A percentile compares a stretch with the other conserved stretches of the same genome.
Conservation (phyloP, 2,888 invertebrate species). For the Pandemis cinnamomeana region DNA sequence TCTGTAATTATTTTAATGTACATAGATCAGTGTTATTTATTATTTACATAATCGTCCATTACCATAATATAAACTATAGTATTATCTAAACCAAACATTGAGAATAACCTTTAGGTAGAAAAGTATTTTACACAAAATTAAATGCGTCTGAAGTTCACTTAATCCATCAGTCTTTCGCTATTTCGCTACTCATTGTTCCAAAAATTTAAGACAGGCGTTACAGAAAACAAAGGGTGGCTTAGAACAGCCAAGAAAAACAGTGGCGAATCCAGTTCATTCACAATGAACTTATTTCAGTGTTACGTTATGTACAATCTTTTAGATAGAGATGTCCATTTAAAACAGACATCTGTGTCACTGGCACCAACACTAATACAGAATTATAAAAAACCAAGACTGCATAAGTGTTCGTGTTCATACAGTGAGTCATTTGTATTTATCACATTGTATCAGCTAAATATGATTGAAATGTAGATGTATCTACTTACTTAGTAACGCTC, state of each 20-base stretch:
- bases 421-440: constrained; percentile 22
- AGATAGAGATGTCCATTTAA: constrained; percentile 27
- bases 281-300: constrained; percentile 28
- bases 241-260: constrained; percentile 33
- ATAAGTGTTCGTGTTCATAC: not conserved
- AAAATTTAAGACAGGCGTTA: constrained; percentile 20
- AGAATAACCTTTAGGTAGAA: constrained; percentile 37
- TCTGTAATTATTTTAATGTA: constrained; percentile 56
- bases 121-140: constrained; percentile 32
- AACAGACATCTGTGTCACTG: constrained; percentile 26
- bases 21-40: constrained; percentile 50
- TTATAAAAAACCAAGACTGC: not conserved
- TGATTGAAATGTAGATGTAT: constrained; percentile 35
- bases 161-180: constrained; percentile 75
- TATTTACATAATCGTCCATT: constrained; percentile 56
- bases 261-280: constrained; percentile 26
- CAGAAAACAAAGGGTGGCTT: constrained; percentile 24
- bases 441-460: constrained; percentile 37
- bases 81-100: constrained; percentile 30
- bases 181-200: constrained; percentile 56
- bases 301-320: constrained; percentile 30
- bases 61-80: constrained; percentile 25
- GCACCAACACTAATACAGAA: constrained; percentile 19
- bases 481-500: constrained; percentile 24
- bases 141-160: constrained; percentile 39